Evolutionary conservation across 2,797 vertebrate species (phyloP), one percentile per base, ranked within the genome.

Genomic region (Gymnothorax javanicus): DNA sequence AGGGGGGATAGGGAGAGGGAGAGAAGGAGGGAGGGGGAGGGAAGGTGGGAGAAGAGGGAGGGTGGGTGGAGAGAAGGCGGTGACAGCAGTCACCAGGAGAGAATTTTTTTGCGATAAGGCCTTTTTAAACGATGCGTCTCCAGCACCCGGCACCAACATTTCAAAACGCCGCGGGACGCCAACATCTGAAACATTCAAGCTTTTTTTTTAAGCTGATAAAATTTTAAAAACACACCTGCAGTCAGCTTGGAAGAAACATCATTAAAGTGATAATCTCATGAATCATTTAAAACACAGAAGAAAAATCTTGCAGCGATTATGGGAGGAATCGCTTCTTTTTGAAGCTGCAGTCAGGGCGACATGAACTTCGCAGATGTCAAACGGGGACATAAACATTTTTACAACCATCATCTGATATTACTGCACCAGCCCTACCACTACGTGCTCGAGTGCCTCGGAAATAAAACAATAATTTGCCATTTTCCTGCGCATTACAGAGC

Each of bases 41-140:
- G 9, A 17, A 64, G 9, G 13, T 17, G 62, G 83, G 57, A 56
- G 25, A 81, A 8, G 59, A n/a, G 27, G 59, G 64, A 43, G 7
- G 58, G 90, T 56, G 62, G 69, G 69, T 54, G 84, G 84, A 59
- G 60, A 12, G 69, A 90, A 59, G 62, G 82, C 89, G 90, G 89
- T 91, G 92, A 93, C 91, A 81, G 86, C 82, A 64, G 86, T 90
- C 91, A 86, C 17, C 15, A 52, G 52, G 60, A 15, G 9, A 57
- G 13, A 75, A 33, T 33, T 3, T 58, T 23, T 83, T 83, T 57
- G 27, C 71, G 71, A 20, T 23, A 43, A 43, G 33, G 33, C 59
- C 13, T 12, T 62, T 62, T 17, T 62, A 17, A 13, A 62, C 7
- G 59, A 62, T 3, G 11, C 3, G 59, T 17, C 59, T 3, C 12